Base-by-base conservation (phyloP, 2,797 vertebrate genomes). In the Pygocentrus nattereri region DNA sequence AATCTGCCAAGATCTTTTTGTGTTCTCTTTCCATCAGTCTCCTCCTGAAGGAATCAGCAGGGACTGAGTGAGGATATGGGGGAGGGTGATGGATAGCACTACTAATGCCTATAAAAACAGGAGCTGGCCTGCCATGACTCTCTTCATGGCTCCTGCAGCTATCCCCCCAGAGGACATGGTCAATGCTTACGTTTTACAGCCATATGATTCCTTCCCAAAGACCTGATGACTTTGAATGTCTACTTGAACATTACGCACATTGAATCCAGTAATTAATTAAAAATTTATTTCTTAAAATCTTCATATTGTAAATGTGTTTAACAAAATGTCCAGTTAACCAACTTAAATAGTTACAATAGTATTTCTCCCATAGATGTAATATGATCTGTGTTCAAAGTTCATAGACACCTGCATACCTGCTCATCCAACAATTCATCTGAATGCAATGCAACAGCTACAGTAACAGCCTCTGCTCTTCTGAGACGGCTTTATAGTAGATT, bases 1-100 rank as follows among this genome's bases (percentile, higher is more conserved):
- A 88, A 82, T 85, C 89, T 91, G 91, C 87, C 90, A 91, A 89
- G 88, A 90, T 92, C 93, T 94, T 93, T 94, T 93, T 93, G 90
- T 93, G 89, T 87, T 88, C 88, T 88, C 90, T 91, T 90, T 92
- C 78, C 83, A 76, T 85, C 79, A 82, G 83, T 78, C 80, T 84
- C 61, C 72, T 79, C 31, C 56, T 81, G 34, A 92, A 93, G 90
- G 87, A 90, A 90, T 90, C 89, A 90, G 90, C 56, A 85, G 92
- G 90, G 92, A 92, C 89, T 87, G 84, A 84, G 25, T 75, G 81
- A 69, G 74, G 75, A 31, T 80, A 78, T 79, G 77, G 67, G 73
- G 80, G 82, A 80, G 74, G 75, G 74, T 85, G 83, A 86, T 83
- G 70, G 74, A 88, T 83, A 78, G 82, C 58, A 52, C 67, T 64